These are phyloP conservation scores for Thaumatotibia leucotreta DNA, from an alignment of 1,140 invertebrate genomes.

Conservation along the genomic window DNA sequence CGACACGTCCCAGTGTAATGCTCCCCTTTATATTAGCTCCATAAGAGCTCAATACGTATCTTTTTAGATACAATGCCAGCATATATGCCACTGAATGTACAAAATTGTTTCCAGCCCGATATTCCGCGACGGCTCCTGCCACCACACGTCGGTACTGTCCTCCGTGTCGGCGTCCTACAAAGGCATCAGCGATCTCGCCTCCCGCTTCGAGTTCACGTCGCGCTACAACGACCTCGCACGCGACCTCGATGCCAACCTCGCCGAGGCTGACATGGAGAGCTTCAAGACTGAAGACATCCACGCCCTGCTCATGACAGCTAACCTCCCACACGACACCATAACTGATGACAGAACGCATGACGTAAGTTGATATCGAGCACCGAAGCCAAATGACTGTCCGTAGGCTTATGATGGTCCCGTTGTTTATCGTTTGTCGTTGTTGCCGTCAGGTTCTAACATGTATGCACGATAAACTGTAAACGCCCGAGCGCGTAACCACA, in stretches of 20 bases:
- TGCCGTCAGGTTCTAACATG: no score
- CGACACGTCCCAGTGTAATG: no score
- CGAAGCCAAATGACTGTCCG: slow-evolving; percentile 16
- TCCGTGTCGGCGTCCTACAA: slow-evolving; percentile 88
- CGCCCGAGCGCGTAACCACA: no score
- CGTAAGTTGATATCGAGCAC: slow-evolving; percentile 48
- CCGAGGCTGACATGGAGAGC: slow-evolving; percentile 96
- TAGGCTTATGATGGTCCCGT: no score
- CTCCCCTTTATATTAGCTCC: no score
- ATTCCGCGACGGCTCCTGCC: slow-evolving; percentile 85
- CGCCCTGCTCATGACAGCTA: slow-evolving; percentile 83
- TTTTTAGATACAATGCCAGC: no score
- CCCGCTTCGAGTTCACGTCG: slow-evolving; percentile 70
- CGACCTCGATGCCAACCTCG: slow-evolving; percentile 93
- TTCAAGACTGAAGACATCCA: slow-evolving; percentile 94
- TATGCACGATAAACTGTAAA: no score
- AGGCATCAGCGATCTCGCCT: slow-evolving; percentile 82
- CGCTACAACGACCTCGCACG: slow-evolving; percentile 91
- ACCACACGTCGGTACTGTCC: slow-evolving; percentile 88
- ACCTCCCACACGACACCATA: slow-evolving; percentile 80
- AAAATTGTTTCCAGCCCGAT: slow-evolving; percentile 74
- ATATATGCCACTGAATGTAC: background rate
- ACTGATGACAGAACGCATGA: slow-evolving; percentile 66
- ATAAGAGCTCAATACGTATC: no score
- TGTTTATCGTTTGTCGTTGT: no score